Evolutionary conservation across 2,888 invertebrate species (phyloP).

Genomic region (Athetis lepigone): DNA sequence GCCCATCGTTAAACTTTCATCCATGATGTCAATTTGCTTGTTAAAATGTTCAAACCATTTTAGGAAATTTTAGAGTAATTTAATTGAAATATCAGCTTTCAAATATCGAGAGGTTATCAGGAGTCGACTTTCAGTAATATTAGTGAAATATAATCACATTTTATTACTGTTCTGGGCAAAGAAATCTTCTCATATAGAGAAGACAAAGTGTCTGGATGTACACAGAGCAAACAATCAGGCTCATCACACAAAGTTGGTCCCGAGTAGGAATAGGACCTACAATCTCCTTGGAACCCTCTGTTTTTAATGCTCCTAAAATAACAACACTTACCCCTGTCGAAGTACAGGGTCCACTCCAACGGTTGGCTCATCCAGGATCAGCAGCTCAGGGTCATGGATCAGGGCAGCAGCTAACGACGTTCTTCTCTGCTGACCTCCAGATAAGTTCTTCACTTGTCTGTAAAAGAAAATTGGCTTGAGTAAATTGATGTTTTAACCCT

Average conservation of each 20-base stretch:
- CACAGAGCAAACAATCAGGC: too few relatives aligned
- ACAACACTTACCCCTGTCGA: slow-evolving; percentile 91
- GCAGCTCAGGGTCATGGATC: slow-evolving; percentile 96
- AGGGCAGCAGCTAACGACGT: slow-evolving; percentile 97
- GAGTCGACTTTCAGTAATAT: not conserved
- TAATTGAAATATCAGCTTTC: not conserved
- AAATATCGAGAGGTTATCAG: not conserved
- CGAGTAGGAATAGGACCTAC: too few relatives aligned
- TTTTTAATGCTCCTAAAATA: not conserved
- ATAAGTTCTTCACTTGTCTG: slow-evolving; percentile 94
- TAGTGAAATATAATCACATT: too few relatives aligned
- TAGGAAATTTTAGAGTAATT: not conserved
- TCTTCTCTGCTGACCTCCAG: slow-evolving; percentile 97
- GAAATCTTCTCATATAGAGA: too few relatives aligned
- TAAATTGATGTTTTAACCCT: too few relatives aligned
- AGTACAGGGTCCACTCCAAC: slow-evolving; percentile 98
- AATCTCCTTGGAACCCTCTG: too few relatives aligned
- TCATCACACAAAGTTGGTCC: too few relatives aligned
- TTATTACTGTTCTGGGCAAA: too few relatives aligned
- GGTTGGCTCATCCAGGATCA: slow-evolving; percentile 98
- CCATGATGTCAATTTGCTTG: slow-evolving; percentile 10
- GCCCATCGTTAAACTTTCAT: slow-evolving; percentile 2
- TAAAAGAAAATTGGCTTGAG: slow-evolving; percentile 27
- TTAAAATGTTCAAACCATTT: not conserved
- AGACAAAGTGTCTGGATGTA: too few relatives aligned